Conservation (phyloP, 2,113 vertebrate genomes). For the Gyps fulvus region DNA sequence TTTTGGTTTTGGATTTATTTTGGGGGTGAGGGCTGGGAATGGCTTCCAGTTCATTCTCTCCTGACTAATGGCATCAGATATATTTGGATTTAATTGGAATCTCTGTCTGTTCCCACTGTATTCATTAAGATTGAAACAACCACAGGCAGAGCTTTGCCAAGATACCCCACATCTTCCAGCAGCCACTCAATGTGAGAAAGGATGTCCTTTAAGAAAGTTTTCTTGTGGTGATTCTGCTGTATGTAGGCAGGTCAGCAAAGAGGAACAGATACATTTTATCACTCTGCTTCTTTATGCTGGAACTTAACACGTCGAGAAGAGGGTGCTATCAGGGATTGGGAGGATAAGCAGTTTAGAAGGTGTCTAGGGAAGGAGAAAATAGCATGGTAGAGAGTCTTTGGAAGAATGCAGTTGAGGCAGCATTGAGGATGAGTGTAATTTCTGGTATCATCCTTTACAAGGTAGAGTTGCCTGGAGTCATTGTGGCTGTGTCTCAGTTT, state of each 20-base stretch:
- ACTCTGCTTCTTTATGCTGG: not conserved
- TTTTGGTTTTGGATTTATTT: conserved; percentile 13
- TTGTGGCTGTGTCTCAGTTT: not conserved
- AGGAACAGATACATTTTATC: not conserved
- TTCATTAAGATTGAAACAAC: not conserved
- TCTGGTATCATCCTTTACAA: not conserved
- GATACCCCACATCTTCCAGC: not conserved
- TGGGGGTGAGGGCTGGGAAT: not conserved
- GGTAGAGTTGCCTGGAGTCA: not conserved
- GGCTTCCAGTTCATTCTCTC: not conserved
- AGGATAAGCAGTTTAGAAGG: not conserved
- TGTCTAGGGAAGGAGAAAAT: not conserved
- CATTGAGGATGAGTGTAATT: not conserved
- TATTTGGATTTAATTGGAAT: not conserved
- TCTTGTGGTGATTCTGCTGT: not conserved
- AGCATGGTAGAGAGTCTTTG: not conserved
- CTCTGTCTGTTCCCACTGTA: not conserved
- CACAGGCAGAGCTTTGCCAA: not conserved
- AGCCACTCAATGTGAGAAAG: not conserved
- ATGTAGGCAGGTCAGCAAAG: not conserved
- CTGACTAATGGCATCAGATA: not conserved
- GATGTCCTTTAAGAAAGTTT: not conserved
- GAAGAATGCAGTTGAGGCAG: not conserved
- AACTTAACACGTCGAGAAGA: not conserved
- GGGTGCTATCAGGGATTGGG: not conserved